Evolutionary conservation across 2,113 vertebrate species (phyloP), one percentile per base, ranked within the genome.

Genomic region (Rhineura floridana): DNA sequence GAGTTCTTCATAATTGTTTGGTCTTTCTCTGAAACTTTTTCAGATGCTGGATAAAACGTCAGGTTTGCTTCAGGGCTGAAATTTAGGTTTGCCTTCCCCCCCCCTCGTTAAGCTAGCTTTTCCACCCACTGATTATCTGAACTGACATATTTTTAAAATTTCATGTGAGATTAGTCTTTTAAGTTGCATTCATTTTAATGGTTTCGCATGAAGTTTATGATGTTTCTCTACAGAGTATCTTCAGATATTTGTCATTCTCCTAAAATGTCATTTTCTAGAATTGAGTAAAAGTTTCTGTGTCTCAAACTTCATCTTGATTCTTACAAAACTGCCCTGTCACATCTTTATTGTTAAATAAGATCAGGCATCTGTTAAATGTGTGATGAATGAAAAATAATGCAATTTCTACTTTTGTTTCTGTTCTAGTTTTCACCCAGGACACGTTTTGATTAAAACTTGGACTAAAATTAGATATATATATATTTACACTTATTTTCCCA

Each of bases 101-200:
- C 17, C 81, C 86, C 17, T 11, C 12, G 17, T 73, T 90, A 86
- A 85, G 44, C 75, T 39, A 48, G 2, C 7, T 28, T 63, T 88
- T 93, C 83, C 46, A 44, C 89, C 8, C 0, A 0, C 17, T 91
- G 85, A 90, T 94, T 91, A 81, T 87, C 19, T 59, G 89, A 21
- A 11, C 81, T 94, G 88, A 83, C 88, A 91, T 39, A 91, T 94
- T 92, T 93, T 33, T 42, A 86, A n/a, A 77, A 90, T 91, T 92
- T 94, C 79, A 88, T 81, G 88, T 88, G 73, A 36, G 36, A 63
- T 87, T 92, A 87, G 67, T 93, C 90, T 87, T 87, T 92, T 91
- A 93, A 44, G n/a, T 93, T 46, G 87, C 73, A 23, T 59, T 83
- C 46, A 36, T 91, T 91, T 92, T 0, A 46, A 55, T 90, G 87